Base-by-base conservation (phyloP, 2,113 vertebrate species). In the Tautogolabrus adspersus region DNA sequence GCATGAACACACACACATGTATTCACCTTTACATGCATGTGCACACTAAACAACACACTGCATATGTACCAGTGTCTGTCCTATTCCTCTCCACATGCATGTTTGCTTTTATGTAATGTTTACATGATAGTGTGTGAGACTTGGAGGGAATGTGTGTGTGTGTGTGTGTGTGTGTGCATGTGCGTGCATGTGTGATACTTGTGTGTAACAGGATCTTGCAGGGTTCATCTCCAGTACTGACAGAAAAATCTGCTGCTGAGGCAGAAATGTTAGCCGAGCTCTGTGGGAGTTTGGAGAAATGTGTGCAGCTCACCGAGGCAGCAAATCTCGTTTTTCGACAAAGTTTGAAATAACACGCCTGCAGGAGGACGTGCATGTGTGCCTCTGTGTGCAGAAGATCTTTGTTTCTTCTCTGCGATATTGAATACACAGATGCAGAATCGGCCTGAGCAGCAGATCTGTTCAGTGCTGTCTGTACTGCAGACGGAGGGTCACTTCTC, bases 191-290 rank as follows among this genome's bases (percentile, higher is more conserved):
- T 42, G 30, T 55, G 54, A 5, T 46, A 23, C 34, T 18, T 47
- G 42, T 42, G 2, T 23, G 74, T 78, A 82, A 88, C 55, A 49
- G 47, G 79, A 72, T 46, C 75, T 61, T 6, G n/a, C 47, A 38
- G 49, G 44, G 0, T 66, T 72, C 18, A 8, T 51, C 42, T 77
- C 54, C 22, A 37, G 58, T 44, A 57, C 22, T n/a, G 46, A 57
- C 52, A 59, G 72, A 55, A 61, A 19, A 52, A 84, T 58, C 30
- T 83, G 79, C 64, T 22, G 42, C 44, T 2, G 52, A 2, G n/a
- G 86, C 81, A 65, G 77, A 85, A 81, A 83, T 34, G 55, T 59
- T 37, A 78, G 37, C 22, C 10, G 65, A 65, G 81, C 63, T 19
- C n/a, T 19, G 58, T 0, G 46, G 37, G 5, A 3, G 6, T 23